Base-by-base conservation (phyloP, 2,888 invertebrate genomes). In the Drosophila hawaiiensis region DNA sequence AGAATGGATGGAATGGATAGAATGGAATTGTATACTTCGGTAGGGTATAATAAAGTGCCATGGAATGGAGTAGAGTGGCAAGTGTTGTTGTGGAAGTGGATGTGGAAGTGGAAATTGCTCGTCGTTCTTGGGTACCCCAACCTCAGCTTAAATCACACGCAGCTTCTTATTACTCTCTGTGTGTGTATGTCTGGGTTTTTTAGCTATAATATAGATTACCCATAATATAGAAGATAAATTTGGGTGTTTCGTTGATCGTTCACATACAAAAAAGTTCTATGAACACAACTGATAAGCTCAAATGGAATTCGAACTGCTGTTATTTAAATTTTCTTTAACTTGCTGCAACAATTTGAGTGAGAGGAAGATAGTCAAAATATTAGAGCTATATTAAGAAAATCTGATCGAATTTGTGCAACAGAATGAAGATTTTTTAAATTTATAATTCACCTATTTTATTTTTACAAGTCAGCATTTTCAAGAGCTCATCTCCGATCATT, bases 31-130 rank as follows among this genome's bases (percentile, higher is more conserved):
- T 68, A 56, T 41, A 52, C 28, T 29, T 29, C 25, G 47, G 19
- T 31, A 49, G 53, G 12, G 66, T n/a, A 25, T 10, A 25, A 35
- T 60, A 33, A n/a, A 28, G 50, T n/a, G 41, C 49, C 29, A 55
- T 52, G 39, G 47, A 19, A 41, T 56, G 55, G 43, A 39, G 61
- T 58, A 49, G 64, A 63, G 60, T 68, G 73, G 69, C 70, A 53
- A 54, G 53, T 54, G 76, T 53, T 54, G 76, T 53, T 64, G 61
- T 76, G 66, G 76, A 78, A 71, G 78, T 78, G 80, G 72, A 72
- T 78, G 78, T 79, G 80, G 78, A 80, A 79, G 80, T 76, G 80
- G 78, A 79, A 79, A 79, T 79, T 80, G 67, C 78, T 52, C 39
- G 72, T 72, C 70, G 70, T 73, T 77, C 35, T 61, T 56, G 31